Evolutionary conservation across 2,888 invertebrate species (phyloP), one percentile per base, ranked within the genome.

Genomic region (Amiota communis): DNA sequence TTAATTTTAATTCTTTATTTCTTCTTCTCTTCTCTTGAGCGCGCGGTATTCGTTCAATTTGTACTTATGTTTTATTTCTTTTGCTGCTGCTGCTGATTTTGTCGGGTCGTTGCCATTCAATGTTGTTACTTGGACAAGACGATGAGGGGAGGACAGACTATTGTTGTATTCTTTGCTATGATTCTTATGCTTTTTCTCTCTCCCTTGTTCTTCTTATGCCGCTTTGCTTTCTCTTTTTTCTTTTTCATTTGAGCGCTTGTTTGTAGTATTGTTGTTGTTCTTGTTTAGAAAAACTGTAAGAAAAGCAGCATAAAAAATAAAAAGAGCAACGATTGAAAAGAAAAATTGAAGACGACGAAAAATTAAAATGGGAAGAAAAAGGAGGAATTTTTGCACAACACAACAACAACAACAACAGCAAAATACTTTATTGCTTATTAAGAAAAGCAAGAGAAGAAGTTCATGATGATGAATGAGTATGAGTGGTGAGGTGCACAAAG

Each of bases 241-340:
- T 46, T 56, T 75, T 59, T 71, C 59, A 51, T 59, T n/a, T 73
- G 59, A 57, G 36, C 71, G 67, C 71, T 68, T 72, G 64, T 70
- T 71, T 61, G 13, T 70, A 67, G 56, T 53, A 71, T 63, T 72
- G 47, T 72, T 47, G 69, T 65, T 78, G 73, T 76, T 77, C 78
- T 80, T 73, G 79, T 83, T 84, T 83, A 83, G 82, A 84, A 83
- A 67, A 83, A 81, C 81, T 83, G 81, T 79, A 84, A 83, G 84
- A 78, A 83, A 81, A 83, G 82, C 81, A 74, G 64, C 79, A 81
- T 83, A 81, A n/a, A 67, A 67, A 67, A 67, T 23, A 67, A 51
- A 20, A 51, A 67, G 12, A 20, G 51, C 17, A 63, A 36, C 36
- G 36, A 6, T 4, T 36, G 36, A 63, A 63, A 63, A 36, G 10